Evolutionary conservation across 1,140 invertebrate genomes (phyloP).

Genomic region (Sminthurides bifidus): DNA sequence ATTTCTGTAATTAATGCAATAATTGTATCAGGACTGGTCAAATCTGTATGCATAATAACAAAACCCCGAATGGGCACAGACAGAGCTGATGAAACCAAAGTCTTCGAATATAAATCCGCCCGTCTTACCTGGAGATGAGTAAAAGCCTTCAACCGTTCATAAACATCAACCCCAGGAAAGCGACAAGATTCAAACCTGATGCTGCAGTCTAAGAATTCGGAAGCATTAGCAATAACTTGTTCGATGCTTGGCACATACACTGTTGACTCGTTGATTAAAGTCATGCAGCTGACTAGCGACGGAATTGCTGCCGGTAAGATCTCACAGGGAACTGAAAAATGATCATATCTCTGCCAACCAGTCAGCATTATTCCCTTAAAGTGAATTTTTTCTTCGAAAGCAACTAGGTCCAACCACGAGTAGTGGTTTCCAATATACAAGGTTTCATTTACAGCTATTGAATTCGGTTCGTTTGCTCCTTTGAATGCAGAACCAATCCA

Average conservation of each 20-base stretch:
- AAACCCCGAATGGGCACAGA: not conserved
- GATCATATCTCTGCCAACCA: constrained; percentile 55
- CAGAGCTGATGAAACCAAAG: no score
- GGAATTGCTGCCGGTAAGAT: constrained; percentile 52
- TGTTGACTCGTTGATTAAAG: constrained; percentile 34
- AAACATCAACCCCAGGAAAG: constrained; percentile 36
- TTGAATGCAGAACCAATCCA: constrained; percentile 53
- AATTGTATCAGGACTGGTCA: no score
- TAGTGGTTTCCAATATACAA: constrained; percentile 57
- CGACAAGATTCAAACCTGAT: constrained; percentile 32
- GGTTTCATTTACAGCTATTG: constrained; percentile 46
- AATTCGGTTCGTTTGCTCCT: constrained; percentile 33
- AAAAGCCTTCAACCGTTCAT: constrained; percentile 22
- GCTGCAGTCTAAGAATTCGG: constrained; percentile 29
- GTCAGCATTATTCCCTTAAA: constrained; percentile 56
- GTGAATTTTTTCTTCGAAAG: constrained; percentile 42
- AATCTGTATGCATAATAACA: no score
- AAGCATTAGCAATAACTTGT: constrained; percentile 23
- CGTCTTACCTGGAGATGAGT: constrained; percentile 20
- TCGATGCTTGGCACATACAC: no score
- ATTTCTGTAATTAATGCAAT: constrained; percentile 13
- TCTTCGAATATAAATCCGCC: no score
- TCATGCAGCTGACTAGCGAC: constrained; percentile 47
- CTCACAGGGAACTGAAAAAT: constrained; percentile 49
- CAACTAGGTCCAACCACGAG: constrained; percentile 48